These are phyloP conservation scores for Trachelus troglodyta DNA, from an alignment of 2,888 invertebrate species.

Conservation along the genomic window DNA sequence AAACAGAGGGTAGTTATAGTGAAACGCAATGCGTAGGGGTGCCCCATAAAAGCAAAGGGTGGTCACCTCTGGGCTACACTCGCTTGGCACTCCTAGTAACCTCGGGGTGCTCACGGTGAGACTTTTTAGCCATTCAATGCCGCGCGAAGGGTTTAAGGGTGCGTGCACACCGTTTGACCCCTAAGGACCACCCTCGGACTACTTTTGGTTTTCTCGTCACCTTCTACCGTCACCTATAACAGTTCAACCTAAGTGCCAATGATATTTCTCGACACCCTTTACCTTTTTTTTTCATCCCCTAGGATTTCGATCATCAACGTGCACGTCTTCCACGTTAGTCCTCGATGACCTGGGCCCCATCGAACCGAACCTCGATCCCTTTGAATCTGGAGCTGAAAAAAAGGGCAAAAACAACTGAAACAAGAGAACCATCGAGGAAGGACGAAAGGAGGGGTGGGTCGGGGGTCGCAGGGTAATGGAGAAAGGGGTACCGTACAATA, in stretches of 20 bases:
- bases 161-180: too few relatives aligned
- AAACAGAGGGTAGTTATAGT: constrained; percentile 59
- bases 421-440: too few relatives aligned
- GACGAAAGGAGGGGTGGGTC: too few relatives aligned
- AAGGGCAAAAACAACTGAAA: too few relatives aligned
- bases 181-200: too few relatives aligned
- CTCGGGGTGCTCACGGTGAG: constrained; percentile 34
- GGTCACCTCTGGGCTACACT: constrained; percentile 38
- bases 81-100: background rate
- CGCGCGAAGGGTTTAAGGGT: too few relatives aligned
- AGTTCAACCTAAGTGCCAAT: constrained; percentile 14
- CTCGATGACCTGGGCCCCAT: too few relatives aligned
- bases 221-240: too few relatives aligned
- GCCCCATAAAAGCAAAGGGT: constrained; percentile 47
- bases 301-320: constrained; percentile 32
- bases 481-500: background rate
- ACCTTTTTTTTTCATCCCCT: constrained; percentile 7
- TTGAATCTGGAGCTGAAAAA: too few relatives aligned
- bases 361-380: too few relatives aligned
- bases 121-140: constrained; percentile 31
- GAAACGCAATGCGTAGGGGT: constrained; percentile 44
- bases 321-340: background rate
- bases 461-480: too few relatives aligned
- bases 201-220: too few relatives aligned
- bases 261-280: constrained; percentile 22